These are phyloP conservation scores for Apamea crenata DNA, from an alignment of 2,888 invertebrate species.

Conservation along the genomic window DNA sequence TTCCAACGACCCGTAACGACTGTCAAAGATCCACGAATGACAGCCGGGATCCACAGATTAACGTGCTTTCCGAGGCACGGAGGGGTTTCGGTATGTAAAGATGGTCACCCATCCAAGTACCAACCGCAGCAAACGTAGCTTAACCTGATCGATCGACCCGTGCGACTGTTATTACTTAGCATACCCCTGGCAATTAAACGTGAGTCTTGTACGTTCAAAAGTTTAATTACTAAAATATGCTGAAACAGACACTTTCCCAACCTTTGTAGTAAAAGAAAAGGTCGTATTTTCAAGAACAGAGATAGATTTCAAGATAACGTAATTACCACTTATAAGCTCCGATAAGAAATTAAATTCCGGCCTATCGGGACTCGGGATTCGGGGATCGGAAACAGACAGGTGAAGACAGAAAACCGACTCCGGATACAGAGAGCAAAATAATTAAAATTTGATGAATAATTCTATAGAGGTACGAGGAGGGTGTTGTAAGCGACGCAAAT, in stretches of 20 bases:
- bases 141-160: background rate
- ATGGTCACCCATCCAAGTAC: background rate
- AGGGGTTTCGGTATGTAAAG: background rate
- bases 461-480: too few species aligned
- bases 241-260: background rate
- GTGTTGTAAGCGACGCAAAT: too few species aligned
- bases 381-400: background rate
- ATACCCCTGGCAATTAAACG: background rate
- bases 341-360: constrained; percentile 49
- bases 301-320: constrained; percentile 35
- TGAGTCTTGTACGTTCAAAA: background rate
- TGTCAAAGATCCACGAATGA: too few species aligned
- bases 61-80: background rate
- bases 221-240: background rate
- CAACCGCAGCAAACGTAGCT: background rate
- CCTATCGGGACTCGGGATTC: constrained; percentile 36
- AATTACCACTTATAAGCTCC: constrained; percentile 34
- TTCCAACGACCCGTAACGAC: background rate
- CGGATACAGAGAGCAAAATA: too few species aligned
- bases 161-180: background rate
- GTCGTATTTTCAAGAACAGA: constrained; percentile 13
- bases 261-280: constrained; percentile 12
- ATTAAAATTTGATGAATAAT: too few species aligned
- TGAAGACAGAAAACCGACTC: constrained; percentile 17
- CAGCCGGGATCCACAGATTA: background rate